Evolutionary conservation across 1,140 invertebrate genomes (phyloP).

Genomic region (Doryteuthis pealeii): DNA sequence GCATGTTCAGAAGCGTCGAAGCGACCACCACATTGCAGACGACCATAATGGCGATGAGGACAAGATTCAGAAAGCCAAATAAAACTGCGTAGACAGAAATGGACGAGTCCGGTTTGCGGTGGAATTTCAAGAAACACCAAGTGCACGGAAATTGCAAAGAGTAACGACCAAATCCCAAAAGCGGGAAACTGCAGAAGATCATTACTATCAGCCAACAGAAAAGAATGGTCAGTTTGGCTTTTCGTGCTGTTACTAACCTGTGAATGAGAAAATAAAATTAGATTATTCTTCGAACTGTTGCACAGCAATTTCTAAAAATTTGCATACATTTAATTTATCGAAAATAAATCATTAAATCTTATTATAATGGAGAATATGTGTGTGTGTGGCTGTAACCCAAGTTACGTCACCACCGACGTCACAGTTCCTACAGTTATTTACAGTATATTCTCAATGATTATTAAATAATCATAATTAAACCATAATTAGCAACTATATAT

Average conservation of each 20-base stretch:
- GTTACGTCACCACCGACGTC: too few species aligned
- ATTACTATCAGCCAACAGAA: conserved; percentile 50
- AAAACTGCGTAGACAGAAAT: conserved; percentile 49
- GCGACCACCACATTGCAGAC: conserved; percentile 52
- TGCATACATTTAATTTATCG: too few species aligned
- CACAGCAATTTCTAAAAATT: too few species aligned
- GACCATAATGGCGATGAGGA: conserved; percentile 49
- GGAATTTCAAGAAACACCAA: conserved; percentile 62
- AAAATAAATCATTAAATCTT: too few species aligned
- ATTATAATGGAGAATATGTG: too few species aligned
- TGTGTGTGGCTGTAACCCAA: too few species aligned
- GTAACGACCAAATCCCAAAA: conserved; percentile 58
- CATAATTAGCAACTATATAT: too few species aligned
- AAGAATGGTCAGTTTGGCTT: conserved; percentile 44
- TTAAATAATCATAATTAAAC: too few species aligned
- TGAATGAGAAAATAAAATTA: not conserved
- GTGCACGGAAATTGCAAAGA: conserved; percentile 57
- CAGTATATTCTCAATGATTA: too few species aligned
- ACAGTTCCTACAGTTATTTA: too few species aligned
- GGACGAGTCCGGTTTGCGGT: conserved; percentile 40
- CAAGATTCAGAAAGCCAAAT: conserved; percentile 51
- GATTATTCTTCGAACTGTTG: not conserved
- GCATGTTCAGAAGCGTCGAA: conserved; percentile 50
- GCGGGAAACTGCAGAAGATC: conserved; percentile 52
- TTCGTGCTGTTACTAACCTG: not conserved